phyloP scores from a whole-genome alignment of 2,888 invertebrate species.

The Caenorhabditis wallacei region DNA sequence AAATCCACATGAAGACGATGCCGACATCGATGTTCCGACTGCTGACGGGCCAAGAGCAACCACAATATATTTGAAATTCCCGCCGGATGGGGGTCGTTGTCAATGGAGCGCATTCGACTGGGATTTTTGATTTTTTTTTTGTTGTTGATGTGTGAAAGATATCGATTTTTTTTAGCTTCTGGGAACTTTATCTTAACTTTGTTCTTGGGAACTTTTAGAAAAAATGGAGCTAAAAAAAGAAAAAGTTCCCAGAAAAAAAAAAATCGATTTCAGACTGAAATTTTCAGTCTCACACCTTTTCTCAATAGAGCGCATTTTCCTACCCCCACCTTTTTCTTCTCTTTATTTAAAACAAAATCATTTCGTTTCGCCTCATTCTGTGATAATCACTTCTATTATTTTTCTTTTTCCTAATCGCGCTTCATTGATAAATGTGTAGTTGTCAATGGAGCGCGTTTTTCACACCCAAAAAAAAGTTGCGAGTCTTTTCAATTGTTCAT shows the following conservation, averaged over 20 bases:
- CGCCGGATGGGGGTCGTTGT: too few relatives aligned
- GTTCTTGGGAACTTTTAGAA: too few relatives aligned
- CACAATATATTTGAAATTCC: slow-evolving; percentile 90
- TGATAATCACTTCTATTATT: slow-evolving; percentile 41
- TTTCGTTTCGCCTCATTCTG: slow-evolving; percentile 17
- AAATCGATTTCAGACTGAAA: neutral
- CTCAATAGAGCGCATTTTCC: neutral
- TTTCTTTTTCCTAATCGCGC: neutral
- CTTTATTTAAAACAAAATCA: too few relatives aligned
- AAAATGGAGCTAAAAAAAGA: too few relatives aligned
- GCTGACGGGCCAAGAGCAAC: slow-evolving; percentile 98
- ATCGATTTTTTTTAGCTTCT: too few relatives aligned
- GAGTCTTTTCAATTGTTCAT: neutral
- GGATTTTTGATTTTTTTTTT: too few relatives aligned
- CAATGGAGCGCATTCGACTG: too few relatives aligned
- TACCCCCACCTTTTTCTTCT: neutral
- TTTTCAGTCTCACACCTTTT: too few relatives aligned
- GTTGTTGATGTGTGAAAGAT: too few relatives aligned
- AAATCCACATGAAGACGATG: slow-evolving; percentile 99
- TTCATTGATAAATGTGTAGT: neutral
- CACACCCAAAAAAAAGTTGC: neutral
- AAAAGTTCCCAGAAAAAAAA: too few relatives aligned
- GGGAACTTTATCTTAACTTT: too few relatives aligned
- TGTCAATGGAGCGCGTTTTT: slow-evolving; percentile 16
- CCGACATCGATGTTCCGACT: slow-evolving; percentile 99